A percentile compares a stretch with the other conserved stretches of the same genome.
Conservation (phyloP, 2,888 invertebrate species). For the Holacanthella duospinosa region DNA sequence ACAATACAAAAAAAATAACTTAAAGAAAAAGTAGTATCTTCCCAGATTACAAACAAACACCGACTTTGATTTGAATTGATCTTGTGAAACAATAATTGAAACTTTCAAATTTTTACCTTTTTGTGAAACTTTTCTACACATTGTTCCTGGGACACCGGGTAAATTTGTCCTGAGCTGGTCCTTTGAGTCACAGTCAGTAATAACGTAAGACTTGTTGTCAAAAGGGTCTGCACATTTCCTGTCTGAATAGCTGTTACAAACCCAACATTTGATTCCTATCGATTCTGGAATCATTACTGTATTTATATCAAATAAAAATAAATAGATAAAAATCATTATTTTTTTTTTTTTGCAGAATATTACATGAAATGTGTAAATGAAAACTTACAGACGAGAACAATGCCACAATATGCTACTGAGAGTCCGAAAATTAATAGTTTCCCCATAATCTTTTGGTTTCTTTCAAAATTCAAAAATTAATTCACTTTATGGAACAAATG, state of each 20-base stretch:
- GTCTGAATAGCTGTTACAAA: slow-evolving; percentile 76
- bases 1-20: too few relatives aligned
- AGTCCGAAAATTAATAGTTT: not conserved
- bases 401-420: not conserved
- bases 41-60: too few relatives aligned
- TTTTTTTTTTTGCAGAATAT: too few relatives aligned
- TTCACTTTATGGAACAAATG: too few relatives aligned
- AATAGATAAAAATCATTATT: too few relatives aligned
- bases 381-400: not conserved
- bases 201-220: slow-evolving; percentile 75
- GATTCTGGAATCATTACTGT: not conserved
- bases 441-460: not conserved
- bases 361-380: too few relatives aligned
- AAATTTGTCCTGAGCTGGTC: slow-evolving; percentile 43
- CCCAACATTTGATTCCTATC: slow-evolving; percentile 65
- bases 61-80: too few relatives aligned
- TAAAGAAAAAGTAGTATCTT: too few relatives aligned
- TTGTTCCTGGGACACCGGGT: slow-evolving; percentile 57
- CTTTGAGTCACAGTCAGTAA: slow-evolving; percentile 62
- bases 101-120: slow-evolving; percentile 63
- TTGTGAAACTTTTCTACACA: slow-evolving; percentile 85
- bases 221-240: slow-evolving; percentile 86
- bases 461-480: too few relatives aligned
- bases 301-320: too few relatives aligned
- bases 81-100: too few relatives aligned